phyloP scores from a whole-genome alignment of 2,888 invertebrate genomes.

The Chalcosyrphus nemorum region DNA sequence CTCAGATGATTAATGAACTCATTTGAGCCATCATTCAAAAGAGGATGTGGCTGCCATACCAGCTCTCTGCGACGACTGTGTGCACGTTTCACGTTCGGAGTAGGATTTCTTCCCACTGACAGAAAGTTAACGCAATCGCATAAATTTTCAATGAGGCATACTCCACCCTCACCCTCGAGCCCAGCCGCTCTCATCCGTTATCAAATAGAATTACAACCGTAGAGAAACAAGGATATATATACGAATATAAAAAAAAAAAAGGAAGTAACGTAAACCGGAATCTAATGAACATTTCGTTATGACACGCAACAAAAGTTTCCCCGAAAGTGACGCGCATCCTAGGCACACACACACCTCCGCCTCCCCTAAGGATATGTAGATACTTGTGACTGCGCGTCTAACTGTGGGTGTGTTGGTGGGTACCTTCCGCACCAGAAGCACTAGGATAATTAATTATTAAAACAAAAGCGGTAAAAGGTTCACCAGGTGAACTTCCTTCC shows the following conservation, averaged over 20 bases:
- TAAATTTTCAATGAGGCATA: constrained; percentile 76
- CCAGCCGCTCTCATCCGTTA: not conserved
- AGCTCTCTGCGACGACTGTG: not conserved
- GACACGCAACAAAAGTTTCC: constrained; percentile 73
- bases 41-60: constrained; percentile 20
- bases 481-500: constrained; percentile 67
- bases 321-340: constrained; percentile 48
- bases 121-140: constrained; percentile 76
- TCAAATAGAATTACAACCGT: constrained; percentile 50
- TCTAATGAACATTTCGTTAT: constrained; percentile 69
- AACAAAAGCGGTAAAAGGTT: constrained; percentile 71
- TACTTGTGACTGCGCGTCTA: constrained; percentile 17
- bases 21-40: constrained; percentile 70
- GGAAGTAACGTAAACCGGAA: constrained; percentile 51
- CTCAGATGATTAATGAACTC: constrained; percentile 72
- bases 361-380: constrained; percentile 48
- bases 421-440: constrained; percentile 59
- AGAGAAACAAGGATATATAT: constrained; percentile 6
- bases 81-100: constrained; percentile 53
- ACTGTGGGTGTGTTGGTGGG: not conserved
- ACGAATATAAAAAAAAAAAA: constrained; percentile 7
- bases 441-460: constrained; percentile 71
- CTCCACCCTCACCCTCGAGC: not conserved
- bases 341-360: no score
- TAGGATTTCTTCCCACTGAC: constrained; percentile 57